phyloP scores from a whole-genome alignment of 35 echinoderm and acorn worm species.

The Apostichopus parvimensis region DNA sequence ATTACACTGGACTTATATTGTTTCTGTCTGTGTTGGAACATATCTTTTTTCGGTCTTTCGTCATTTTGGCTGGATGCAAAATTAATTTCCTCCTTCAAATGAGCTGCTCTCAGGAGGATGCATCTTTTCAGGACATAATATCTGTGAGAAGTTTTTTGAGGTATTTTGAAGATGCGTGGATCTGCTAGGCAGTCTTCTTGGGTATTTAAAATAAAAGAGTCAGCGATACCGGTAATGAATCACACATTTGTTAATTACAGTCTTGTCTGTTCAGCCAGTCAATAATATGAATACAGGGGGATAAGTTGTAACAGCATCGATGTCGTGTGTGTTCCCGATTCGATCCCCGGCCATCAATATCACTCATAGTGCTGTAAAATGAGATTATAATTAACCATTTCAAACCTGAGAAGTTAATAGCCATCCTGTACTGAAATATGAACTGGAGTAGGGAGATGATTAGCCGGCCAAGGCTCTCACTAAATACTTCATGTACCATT shows the following conservation, averaged over 20 bases:
- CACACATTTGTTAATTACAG: background rate
- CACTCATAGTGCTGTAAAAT: background rate
- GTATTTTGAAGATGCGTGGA: no score
- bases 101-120: no score
- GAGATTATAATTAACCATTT: slow-evolving; percentile 43
- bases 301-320: background rate
- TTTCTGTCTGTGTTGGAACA: no score
- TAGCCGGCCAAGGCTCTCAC: slow-evolving; percentile 13
- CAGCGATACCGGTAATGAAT: background rate
- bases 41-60: no score
- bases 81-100: no score
- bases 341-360: slow-evolving; percentile 5
- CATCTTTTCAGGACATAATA: no score
- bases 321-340: background rate
- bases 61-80: no score
- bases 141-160: no score
- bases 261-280: background rate
- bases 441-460: slow-evolving; percentile 20
- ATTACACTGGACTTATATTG: no score
- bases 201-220: background rate
- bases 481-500: slow-evolving; percentile 18
- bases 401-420: slow-evolving; percentile 33
- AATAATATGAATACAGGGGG: background rate
- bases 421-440: slow-evolving; percentile 28
- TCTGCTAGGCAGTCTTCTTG: no score